Conservation (phyloP, 2,888 invertebrate species). For the Mesodorylaimus sp. region DNA sequence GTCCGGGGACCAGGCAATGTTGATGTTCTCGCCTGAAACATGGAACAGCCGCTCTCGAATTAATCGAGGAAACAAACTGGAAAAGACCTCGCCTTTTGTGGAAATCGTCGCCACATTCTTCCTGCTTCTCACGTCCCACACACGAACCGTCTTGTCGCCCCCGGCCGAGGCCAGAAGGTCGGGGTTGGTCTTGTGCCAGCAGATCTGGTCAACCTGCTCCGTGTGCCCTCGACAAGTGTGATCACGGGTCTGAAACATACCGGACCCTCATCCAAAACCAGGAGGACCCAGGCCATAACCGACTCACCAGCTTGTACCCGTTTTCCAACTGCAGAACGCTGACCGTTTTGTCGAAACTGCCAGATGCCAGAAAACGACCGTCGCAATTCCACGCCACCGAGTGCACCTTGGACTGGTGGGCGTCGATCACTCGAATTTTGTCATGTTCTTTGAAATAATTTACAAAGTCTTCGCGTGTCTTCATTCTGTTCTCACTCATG, state of each 20-base stretch:
- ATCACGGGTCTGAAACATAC: conserved; percentile 57
- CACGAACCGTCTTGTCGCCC: conserved; percentile 84
- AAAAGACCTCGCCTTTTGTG: conserved; percentile 57
- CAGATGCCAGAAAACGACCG: conserved; percentile 73
- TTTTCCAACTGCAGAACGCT: conserved; percentile 69
- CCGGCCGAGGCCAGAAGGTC: conserved; percentile 85
- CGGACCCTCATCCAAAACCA: too few species aligned
- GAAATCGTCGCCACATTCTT: conserved; percentile 69
- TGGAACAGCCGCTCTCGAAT: background rate
- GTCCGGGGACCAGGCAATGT: conserved; percentile 94
- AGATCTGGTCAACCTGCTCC: conserved; percentile 87
- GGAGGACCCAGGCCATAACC: too few species aligned
- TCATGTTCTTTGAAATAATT: conserved; percentile 2
- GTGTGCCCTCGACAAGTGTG: conserved; percentile 74
- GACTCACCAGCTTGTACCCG: too few species aligned
- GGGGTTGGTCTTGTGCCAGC: conserved; percentile 83
- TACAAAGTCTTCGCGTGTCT: too few species aligned
- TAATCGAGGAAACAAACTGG: too few species aligned
- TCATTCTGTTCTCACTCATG: too few species aligned
- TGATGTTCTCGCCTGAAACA: conserved; percentile 71
- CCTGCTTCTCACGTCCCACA: conserved; percentile 83
- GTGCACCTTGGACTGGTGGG: conserved; percentile 43
- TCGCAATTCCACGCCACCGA: conserved; percentile 94
- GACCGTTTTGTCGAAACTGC: conserved; percentile 87
- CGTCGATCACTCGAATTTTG: background rate